Evolutionary conservation across 2,888 invertebrate genomes (phyloP).

Genomic region (Leptopilina syphax): DNA sequence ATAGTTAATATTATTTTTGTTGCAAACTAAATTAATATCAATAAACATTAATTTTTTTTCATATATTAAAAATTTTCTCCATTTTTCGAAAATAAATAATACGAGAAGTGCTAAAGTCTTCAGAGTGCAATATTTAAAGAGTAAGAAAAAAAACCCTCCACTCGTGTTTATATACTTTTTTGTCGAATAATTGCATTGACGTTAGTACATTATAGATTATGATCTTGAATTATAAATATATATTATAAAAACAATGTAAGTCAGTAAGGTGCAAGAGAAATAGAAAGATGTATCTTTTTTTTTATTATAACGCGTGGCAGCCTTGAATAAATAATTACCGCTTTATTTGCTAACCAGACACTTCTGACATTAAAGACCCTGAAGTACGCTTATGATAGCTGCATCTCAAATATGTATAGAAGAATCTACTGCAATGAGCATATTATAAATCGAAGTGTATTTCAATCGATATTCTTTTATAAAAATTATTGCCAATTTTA

Average conservation of each 20-base stretch:
- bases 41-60: too few species aligned
- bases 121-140: not conserved
- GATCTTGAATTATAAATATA: conserved; percentile 11
- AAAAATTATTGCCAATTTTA: too few species aligned
- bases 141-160: not conserved
- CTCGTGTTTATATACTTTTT: not conserved
- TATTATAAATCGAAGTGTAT: not conserved
- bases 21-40: too few species aligned
- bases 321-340: conserved; percentile 36
- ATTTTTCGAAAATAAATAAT: not conserved
- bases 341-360: conserved; percentile 34
- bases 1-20: too few species aligned
- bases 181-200: not conserved
- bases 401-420: not conserved
- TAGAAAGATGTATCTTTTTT: conserved; percentile 9
- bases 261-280: conserved; percentile 9
- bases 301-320: conserved; percentile 15
- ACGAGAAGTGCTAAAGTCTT: not conserved
- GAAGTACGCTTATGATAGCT: not conserved
- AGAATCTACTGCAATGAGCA: not conserved
- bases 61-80: too few species aligned
- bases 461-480: too few species aligned
- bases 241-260: conserved; percentile 11
- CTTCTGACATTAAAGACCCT: conserved; percentile 22
- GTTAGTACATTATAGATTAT: not conserved